Conservation (phyloP, 2,797 vertebrate genomes). For the Falco novaeseelandiae region DNA sequence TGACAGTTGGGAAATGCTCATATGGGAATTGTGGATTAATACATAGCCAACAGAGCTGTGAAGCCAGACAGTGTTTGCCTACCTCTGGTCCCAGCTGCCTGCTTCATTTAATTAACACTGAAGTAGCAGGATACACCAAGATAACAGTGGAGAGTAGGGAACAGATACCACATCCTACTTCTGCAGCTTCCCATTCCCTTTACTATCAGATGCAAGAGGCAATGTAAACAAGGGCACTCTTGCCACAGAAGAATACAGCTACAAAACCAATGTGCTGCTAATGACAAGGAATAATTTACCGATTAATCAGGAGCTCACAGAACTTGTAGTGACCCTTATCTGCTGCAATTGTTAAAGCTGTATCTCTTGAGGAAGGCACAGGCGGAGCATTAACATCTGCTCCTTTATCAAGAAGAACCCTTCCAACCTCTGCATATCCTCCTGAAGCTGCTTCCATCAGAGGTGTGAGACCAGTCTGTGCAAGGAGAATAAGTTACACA, state of each 20-base stretch:
- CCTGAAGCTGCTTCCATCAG: constrained; percentile 99
- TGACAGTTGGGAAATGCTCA: not conserved
- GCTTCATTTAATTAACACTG: not conserved
- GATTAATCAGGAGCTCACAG: constrained; percentile 97
- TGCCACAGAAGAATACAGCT: not conserved
- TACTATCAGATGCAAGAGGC: not conserved
- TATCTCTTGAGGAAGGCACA: constrained; percentile 97
- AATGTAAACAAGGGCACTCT: not conserved
- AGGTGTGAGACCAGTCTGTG: constrained; percentile 95
- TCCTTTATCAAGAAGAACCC: constrained; percentile 97
- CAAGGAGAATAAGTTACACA: not conserved
- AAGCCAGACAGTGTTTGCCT: not conserved
- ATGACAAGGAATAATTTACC: constrained; percentile 72
- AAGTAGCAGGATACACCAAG: not conserved
- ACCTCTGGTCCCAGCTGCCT: not conserved
- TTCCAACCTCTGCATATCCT: constrained; percentile 97
- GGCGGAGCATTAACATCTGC: constrained; percentile 98
- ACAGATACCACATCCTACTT: not conserved
- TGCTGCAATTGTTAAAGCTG: constrained; percentile 97
- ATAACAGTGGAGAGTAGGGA: not conserved
- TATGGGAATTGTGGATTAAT: not conserved
- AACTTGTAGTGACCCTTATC: constrained; percentile 99
- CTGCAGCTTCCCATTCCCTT: not conserved
- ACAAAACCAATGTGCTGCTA: not conserved
- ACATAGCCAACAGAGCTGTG: not conserved